Evolutionary conservation across 2,888 invertebrate species (phyloP).

Genomic region (Pristionchus exspectatus): DNA sequence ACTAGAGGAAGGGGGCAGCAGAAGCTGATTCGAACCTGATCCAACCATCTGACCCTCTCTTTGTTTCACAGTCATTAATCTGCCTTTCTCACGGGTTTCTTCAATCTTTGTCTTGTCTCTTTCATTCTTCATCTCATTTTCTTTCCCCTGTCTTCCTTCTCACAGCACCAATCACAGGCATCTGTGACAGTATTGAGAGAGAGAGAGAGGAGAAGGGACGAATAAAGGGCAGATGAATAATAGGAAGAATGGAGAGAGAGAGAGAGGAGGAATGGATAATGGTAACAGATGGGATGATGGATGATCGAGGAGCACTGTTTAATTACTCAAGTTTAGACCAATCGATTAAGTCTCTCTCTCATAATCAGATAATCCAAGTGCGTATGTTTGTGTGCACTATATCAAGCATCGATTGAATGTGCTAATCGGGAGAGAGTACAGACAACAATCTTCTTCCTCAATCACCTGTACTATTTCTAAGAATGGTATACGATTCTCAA

Average conservation of each 20-base stretch:
- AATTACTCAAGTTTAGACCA: conserved; percentile 14
- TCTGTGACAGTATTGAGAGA: conserved; percentile 48
- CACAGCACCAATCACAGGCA: conserved; percentile 45
- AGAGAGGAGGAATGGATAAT: neutral
- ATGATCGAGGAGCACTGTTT: conserved; percentile 7
- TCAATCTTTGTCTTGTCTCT: conserved; percentile 26
- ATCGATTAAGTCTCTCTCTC: neutral
- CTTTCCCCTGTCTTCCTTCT: conserved; percentile 9
- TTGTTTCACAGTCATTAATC: conserved; percentile 7
- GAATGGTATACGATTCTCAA: conserved; percentile 10
- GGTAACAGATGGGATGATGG: conserved; percentile 33
- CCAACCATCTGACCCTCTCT: neutral
- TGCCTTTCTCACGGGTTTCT: neutral
- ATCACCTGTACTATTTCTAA: conserved; percentile 20
- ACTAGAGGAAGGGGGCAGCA: neutral
- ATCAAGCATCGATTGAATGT: conserved; percentile 23
- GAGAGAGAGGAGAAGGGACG: conserved; percentile 39
- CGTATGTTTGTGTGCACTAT: conserved; percentile 31
- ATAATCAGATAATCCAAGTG: neutral
- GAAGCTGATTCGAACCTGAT: neutral
- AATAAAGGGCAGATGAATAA: conserved; percentile 33
- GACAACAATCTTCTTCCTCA: neutral
- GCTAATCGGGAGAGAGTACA: conserved; percentile 32
- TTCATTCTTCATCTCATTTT: neutral
- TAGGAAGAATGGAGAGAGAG: neutral